phyloP scores from a whole-genome alignment of 2,797 vertebrate genomes.

The Limnodromus scolopaceus region DNA sequence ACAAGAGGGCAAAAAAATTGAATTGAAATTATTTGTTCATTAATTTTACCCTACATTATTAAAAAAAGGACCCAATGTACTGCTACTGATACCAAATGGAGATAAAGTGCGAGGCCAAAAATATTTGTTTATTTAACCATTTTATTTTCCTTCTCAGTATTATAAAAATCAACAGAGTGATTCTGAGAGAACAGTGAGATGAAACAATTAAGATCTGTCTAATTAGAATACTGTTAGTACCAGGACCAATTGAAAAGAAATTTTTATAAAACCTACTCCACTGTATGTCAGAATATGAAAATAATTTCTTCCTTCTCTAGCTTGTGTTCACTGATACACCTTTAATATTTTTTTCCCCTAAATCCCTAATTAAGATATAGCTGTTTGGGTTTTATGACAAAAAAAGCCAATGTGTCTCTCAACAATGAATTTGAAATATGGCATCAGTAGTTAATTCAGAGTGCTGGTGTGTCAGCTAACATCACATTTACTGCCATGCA shows the following conservation, averaged over 20 bases:
- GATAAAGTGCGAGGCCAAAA: neutral
- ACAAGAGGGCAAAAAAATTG: neutral
- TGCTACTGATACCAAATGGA: neutral
- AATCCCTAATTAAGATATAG: neutral
- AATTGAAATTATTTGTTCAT: neutral
- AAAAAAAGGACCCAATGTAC: neutral
- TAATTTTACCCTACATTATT: neutral
- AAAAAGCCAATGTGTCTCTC: neutral
- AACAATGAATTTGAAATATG: slow-evolving; percentile 2
- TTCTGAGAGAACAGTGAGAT: neutral
- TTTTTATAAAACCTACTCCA: neutral
- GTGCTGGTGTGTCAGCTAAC: neutral
- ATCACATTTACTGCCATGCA: neutral
- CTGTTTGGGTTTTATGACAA: neutral
- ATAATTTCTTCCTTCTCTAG: neutral
- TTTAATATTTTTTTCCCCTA: rapidly evolving
- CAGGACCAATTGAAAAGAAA: neutral
- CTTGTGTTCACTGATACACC: neutral
- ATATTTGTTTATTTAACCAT: neutral
- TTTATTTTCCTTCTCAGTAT: neutral
- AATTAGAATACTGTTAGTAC: neutral
- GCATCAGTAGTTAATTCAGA: neutral
- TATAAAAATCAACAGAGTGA: neutral
- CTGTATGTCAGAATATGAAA: neutral
- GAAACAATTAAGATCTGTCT: neutral